Conservation (phyloP, 2,113 vertebrate species). For the Lycocorax pyrrhopterus region DNA sequence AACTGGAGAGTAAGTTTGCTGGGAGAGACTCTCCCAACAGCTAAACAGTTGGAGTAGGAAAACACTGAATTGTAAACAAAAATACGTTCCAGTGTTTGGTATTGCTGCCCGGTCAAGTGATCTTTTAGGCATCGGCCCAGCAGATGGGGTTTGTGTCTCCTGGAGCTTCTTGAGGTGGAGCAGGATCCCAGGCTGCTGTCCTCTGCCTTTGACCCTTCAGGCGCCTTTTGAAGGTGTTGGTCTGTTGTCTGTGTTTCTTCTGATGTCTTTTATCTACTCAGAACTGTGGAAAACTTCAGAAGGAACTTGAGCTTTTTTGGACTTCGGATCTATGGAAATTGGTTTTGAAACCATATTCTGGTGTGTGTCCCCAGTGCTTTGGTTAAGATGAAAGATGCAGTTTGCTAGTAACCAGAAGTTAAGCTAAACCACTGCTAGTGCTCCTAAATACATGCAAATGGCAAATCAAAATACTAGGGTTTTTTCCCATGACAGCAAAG, state of each 20-base stretch:
- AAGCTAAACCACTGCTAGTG: background rate
- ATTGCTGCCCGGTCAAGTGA: rapidly evolving
- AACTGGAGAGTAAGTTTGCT: background rate
- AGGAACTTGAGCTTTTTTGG: background rate
- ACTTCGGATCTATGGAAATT: background rate
- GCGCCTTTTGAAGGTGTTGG: background rate
- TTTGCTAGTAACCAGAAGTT: background rate
- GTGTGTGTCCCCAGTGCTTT: background rate
- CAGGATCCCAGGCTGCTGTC: background rate
- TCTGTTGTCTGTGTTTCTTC: background rate
- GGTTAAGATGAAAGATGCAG: background rate
- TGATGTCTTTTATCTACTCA: background rate
- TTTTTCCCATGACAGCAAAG: background rate
- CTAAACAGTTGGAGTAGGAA: background rate
- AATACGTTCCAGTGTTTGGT: background rate
- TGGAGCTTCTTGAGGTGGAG: background rate
- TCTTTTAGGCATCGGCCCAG: background rate
- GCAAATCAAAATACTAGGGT: background rate
- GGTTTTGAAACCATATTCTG: background rate
- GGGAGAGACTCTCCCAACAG: background rate
- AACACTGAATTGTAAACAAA: background rate
- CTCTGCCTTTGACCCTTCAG: background rate
- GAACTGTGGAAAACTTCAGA: background rate
- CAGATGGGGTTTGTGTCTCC: rapidly evolving
- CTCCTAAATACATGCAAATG: background rate